phyloP scores from a whole-genome alignment of 2,888 invertebrate species.

The Blastobasis adustella region DNA sequence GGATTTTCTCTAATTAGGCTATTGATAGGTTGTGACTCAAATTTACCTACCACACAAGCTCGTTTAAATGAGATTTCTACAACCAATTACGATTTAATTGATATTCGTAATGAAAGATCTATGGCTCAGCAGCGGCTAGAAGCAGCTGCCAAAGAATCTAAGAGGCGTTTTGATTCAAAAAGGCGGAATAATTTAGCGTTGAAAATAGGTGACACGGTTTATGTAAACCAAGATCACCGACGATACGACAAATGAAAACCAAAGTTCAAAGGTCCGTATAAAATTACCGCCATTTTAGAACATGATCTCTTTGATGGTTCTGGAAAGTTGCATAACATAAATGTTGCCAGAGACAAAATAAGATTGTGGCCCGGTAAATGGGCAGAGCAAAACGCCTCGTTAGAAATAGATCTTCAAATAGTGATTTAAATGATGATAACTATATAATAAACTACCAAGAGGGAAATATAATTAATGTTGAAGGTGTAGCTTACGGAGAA shows the following conservation, averaged over 20 bases:
- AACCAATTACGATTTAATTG: conserved; percentile 32
- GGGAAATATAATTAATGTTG: too few species aligned
- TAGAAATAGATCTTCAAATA: too few species aligned
- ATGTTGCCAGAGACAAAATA: conserved; percentile 6
- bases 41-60: neutral
- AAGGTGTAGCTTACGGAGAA: too few species aligned
- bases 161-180: conserved; percentile 1
- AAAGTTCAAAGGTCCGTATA: conserved; percentile 7
- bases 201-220: conserved; percentile 4
- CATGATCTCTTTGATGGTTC: conserved; percentile 5
- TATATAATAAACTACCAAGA: too few species aligned
- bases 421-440: too few species aligned
- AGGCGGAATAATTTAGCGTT: conserved; percentile 1
- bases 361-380: conserved; percentile 5
- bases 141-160: neutral
- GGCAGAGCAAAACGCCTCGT: neutral
- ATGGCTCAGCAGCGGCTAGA: neutral
- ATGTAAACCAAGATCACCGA: conserved; percentile 8
- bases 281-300: neutral
- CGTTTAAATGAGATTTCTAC: neutral
- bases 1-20: conserved; percentile 10
- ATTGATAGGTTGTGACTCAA: conserved; percentile 2
- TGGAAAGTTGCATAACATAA: neutral
- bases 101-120: neutral
- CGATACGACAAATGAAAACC: conserved; percentile 4